Evolutionary conservation across 2,888 invertebrate species (phyloP), one percentile per base, ranked within the genome.

Genomic region (Encarsia formosa): DNA sequence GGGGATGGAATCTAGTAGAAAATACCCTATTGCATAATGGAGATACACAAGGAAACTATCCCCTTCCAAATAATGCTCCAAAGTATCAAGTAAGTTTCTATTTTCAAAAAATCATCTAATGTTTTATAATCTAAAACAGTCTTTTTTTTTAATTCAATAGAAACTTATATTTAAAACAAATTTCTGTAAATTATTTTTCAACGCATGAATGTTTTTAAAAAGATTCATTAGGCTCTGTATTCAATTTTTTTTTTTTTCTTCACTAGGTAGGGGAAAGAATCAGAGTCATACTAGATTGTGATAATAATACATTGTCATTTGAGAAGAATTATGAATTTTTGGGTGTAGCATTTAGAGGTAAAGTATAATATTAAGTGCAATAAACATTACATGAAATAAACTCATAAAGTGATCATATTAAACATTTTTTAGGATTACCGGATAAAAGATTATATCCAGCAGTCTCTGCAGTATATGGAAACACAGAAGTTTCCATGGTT

Each of bases 1-100:
- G 98, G 98, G 98, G 98, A 13, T 99, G 98, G 98, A 98, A 98
- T 81, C 81, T 99, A 64, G 97, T 98, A 44, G 97, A 98, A 77
- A 98, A 97, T 79, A 87, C 91, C 77, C 82, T 98, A 62, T 78
- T 97, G 64, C 97, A 99, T 74, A 95, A 96, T 79, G 97, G 97
- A 48, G 91, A 94, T 76, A 88, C 88, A 59, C 91, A 92, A 76
- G 95, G 94, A 59, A 91, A 88, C 71, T 97, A 93, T 78, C 96
- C 97, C 35, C 77, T 91, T 57, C 79, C 95, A 57, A 97, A 91
- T 76, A 98, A 98, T 79, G 92, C 94, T 62, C 95, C 96, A 45
- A 96, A 94, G 78, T 98, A 98, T 80, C 94, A 96, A 83, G 94
- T 92, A 76, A 22, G 44, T 19, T 37, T 31, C 15, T 42, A 38